A percentile compares a stretch with the other conserved stretches of the same genome.
These are phyloP conservation scores for Menidia menidia DNA, from an alignment of 2,797 vertebrate genomes.

Conservation along the genomic window DNA sequence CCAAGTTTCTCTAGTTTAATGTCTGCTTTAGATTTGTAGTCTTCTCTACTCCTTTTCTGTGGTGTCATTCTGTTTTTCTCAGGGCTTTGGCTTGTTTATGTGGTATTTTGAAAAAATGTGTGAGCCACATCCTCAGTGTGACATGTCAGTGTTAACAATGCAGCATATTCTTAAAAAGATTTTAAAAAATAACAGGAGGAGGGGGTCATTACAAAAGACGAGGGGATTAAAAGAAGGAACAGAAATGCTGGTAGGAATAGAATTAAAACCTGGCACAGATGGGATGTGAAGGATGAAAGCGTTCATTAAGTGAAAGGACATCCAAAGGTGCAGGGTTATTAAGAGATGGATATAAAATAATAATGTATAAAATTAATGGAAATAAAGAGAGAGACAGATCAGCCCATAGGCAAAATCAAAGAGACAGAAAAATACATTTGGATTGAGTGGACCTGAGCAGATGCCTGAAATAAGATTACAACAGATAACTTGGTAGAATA, in stretches of 20 bases:
- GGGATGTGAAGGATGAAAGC: constrained; percentile 49
- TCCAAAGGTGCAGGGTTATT: not conserved
- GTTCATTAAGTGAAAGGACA: constrained; percentile 27
- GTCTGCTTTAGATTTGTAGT: constrained; percentile 1
- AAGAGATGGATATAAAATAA: too few species aligned
- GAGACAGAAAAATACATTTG: constrained; percentile 39
- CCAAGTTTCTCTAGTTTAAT: constrained; percentile 1
- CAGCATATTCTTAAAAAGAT: constrained; percentile 25
- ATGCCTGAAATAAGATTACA: constrained; percentile 27
- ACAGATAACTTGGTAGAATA: constrained; percentile 45
- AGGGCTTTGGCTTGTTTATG: constrained; percentile 18
- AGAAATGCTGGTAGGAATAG: constrained; percentile 49
- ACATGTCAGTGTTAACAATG: constrained; percentile 33
- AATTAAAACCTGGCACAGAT: constrained; percentile 57
- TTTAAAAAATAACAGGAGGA: constrained; percentile 25
- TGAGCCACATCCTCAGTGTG: constrained; percentile 25
- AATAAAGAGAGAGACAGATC: constrained; percentile 42
- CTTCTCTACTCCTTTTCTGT: constrained; percentile 12
- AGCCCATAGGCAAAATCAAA: constrained; percentile 13
- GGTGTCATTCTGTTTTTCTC: constrained; percentile 16
- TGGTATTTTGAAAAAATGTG: constrained; percentile 9
- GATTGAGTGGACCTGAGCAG: constrained; percentile 28
- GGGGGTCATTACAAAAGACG: constrained; percentile 40
- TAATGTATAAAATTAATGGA: constrained; percentile 12
- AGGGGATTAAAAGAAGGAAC: constrained; percentile 41